Evolutionary conservation across 2,888 invertebrate genomes (phyloP), one percentile per base, ranked within the genome.

Genomic region (Mesorhabditis sp.): DNA sequence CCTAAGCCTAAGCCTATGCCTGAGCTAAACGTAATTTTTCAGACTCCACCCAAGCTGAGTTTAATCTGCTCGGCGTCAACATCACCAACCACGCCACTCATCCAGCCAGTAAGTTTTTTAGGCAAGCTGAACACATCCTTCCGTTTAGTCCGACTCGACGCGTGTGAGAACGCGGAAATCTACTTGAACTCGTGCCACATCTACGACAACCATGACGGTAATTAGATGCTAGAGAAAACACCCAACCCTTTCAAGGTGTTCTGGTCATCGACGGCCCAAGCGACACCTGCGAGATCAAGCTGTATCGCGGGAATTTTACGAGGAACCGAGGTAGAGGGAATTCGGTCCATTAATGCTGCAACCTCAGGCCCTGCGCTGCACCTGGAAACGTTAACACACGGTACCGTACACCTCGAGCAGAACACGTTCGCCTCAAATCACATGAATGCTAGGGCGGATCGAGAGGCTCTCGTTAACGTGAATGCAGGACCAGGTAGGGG

Each of bases 171-270:
- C 10, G n/a, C n/a, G 58, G 58, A 50, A n/a, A 50, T 50, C n/a
- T 50, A 50, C n/a, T 2, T 50, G 10, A 50, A 50, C n/a, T n/a
- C 7, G 7, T 50, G 58, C 2, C 58, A 50, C n/a, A 50, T 50
- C 58, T 50, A 50, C 58, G 58, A 50, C n/a, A 50, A 50, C n/a
- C 58, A 50, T 50, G 58, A 50, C n/a, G 58, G 58, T 50, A 50
- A 50, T 2, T 50, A 50, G 7, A 13, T 2, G 7, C 13, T 50
- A 2, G 58, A 50, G n/a, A 1, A 2, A 50, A 13, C 1, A 50
- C 2, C n/a, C 58, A 50, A 13, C 7, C 7, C 58, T 50, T 50
- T 50, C 58, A 10, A 50, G 58, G 58, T 13, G 58, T n/a, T 13
- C 58, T 50, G 7, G n/a, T 50, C 58, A n/a, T 50, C n/a, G 58